phyloP scores from a whole-genome alignment of 2,888 invertebrate species.

The Dichetophora obliterata region DNA sequence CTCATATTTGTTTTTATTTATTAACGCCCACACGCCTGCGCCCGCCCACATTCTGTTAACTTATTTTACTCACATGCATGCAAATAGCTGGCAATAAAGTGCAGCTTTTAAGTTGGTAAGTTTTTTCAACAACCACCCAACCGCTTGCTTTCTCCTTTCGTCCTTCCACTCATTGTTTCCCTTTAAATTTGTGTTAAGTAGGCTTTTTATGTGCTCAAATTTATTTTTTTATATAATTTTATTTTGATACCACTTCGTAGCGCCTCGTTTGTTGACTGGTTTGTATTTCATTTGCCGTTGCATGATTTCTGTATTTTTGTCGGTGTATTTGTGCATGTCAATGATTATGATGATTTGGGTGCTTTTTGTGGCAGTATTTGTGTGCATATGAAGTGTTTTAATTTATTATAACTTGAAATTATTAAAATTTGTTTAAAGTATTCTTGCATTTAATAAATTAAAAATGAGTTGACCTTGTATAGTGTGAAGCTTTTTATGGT shows the following conservation, averaged over 20 bases:
- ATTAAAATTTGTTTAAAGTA: conserved; percentile 11
- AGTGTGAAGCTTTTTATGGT: too few species aligned
- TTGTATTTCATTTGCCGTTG: conserved; percentile 19
- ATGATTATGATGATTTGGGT: background rate
- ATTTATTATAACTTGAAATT: conserved; percentile 30
- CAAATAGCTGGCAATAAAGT: conserved; percentile 10
- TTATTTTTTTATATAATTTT: background rate
- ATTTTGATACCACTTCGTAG: background rate
- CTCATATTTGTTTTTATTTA: conserved; percentile 14
- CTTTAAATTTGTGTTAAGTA: conserved; percentile 33
- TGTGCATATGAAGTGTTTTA: background rate
- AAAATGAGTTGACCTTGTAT: too few species aligned
- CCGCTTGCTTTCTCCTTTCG: background rate
- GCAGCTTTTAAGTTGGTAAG: background rate
- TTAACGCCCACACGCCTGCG: background rate
- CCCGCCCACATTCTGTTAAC: conserved; percentile 4
- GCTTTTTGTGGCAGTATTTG: background rate
- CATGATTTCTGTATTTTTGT: conserved; percentile 7
- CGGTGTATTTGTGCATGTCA: background rate
- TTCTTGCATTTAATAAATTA: background rate
- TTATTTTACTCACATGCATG: conserved; percentile 7
- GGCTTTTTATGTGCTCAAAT: conserved; percentile 25
- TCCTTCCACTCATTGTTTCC: background rate
- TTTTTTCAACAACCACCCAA: background rate
- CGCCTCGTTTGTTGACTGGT: conserved; percentile 1